Evolutionary conservation across 1,140 invertebrate species (phyloP), one percentile per base, ranked within the genome.

Genomic region (Ptiloglossa arizonensis): DNA sequence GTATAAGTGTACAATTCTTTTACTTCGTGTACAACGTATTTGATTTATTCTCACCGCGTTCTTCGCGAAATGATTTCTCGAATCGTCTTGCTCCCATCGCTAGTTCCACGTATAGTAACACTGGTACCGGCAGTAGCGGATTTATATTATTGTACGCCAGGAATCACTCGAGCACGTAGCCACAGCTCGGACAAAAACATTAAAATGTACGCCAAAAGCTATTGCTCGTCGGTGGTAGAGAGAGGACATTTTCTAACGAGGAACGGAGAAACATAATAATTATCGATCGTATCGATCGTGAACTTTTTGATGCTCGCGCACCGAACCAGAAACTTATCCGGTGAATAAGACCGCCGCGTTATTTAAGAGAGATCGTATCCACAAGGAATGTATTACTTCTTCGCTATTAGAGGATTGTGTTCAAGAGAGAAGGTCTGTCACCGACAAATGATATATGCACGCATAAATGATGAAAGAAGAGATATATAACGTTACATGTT

Each of bases 61-160:
- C n/a, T n/a, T n/a, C n/a, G n/a, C n/a, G n/a, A n/a, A n/a, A n/a
- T n/a, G n/a, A n/a, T n/a, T n/a, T n/a, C n/a, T 52, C 59, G 54
- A 63, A 41, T 68, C 57, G 22, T 38, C 17, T 35, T 29, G 13
- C 9, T 24, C 44, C 70, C 29, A 56, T 59, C 54, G 48, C 59
- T 75, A 56, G 24, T 32, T 35, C 4, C 35, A 38, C 15, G 48
- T 38, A 59, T 19, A n/a, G 56, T 44, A 60, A 67, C 29, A 66
- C 56, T 17, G 27, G 19, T 24, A 44, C 29, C 15, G 13, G 50
- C 22, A 50, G 59, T 38, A 76, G 62, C 60, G 27, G 67, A 82
- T 82, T 81, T 81, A 76, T 66, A 81, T 71, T 67, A 77, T 46
- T 50, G 70, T 59, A 29, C 29, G 29, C 8, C 27, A 38, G 32